Conservation (phyloP, 2,888 invertebrate genomes). For the Chorisops tibialis region DNA sequence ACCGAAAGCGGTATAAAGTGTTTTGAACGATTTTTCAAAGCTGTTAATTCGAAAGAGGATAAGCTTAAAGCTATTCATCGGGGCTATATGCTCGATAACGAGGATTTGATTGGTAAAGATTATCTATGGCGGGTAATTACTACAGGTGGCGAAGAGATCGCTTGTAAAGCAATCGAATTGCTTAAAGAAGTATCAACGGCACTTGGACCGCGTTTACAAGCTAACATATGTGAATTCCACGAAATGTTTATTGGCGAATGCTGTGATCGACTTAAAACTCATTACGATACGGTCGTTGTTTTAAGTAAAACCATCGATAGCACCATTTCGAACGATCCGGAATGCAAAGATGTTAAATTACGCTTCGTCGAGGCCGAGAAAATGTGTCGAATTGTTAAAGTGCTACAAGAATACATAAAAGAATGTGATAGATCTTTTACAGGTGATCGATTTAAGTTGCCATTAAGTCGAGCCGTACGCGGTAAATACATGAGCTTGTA, state of each 20-base stretch:
- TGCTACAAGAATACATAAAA: slow-evolving; percentile 90
- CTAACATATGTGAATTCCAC: slow-evolving; percentile 78
- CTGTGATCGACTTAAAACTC: slow-evolving; percentile 80
- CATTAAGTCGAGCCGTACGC: slow-evolving; percentile 79
- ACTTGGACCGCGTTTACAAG: slow-evolving; percentile 80
- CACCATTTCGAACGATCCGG: slow-evolving; percentile 38
- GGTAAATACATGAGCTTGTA: slow-evolving; percentile 86
- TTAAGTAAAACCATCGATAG: slow-evolving; percentile 44
- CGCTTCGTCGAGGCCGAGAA: slow-evolving; percentile 65
- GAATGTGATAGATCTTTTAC: slow-evolving; percentile 89
- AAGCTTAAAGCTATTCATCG: slow-evolving; percentile 85
- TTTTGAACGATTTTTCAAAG: slow-evolving; percentile 64
- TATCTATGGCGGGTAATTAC: slow-evolving; percentile 94
- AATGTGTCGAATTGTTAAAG: slow-evolving; percentile 91
- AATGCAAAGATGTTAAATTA: slow-evolving; percentile 47
- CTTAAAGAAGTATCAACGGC: slow-evolving; percentile 92
- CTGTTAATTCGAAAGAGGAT: slow-evolving; percentile 92
- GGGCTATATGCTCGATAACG: slow-evolving; percentile 84
- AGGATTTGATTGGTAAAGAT: slow-evolving; percentile 92
- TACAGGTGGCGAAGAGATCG: slow-evolving; percentile 88
- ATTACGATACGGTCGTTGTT: slow-evolving; percentile 76
- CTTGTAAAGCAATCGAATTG: slow-evolving; percentile 85
- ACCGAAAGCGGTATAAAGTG: slow-evolving; percentile 95
- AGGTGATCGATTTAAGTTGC: slow-evolving; percentile 84
- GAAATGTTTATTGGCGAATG: slow-evolving; percentile 90